Base-by-base conservation (phyloP, 2,113 vertebrate species). In the Paramisgurnus dabryanus region DNA sequence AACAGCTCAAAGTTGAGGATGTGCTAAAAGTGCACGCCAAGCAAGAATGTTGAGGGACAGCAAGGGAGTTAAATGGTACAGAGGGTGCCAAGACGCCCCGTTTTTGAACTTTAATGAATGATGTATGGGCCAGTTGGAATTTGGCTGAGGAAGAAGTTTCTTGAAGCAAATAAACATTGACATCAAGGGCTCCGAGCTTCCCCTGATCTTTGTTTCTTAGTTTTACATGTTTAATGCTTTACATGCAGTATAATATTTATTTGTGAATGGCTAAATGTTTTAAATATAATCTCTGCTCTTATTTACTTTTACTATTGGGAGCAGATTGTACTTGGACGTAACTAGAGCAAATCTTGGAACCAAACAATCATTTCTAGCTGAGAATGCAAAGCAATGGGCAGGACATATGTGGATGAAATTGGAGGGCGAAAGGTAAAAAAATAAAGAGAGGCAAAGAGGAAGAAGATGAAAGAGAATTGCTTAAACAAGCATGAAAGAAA, bases 71-170 rank as follows among this genome's bases (percentile, higher is more conserved):
- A 27, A 71, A 71, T 57, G 57, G 53, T 73, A 41, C 6, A 4
- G 4, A 22, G 18, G 40, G 41, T 22, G 57, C 43, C 57, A 63
- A 61, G n/a, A 27, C 41, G 34, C 58, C 58, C 58, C 18, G 13
- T n/a, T 61, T 75, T 75, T 75, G 72, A 75, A 47, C 57, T 75
- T 43, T 75, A 63, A 75, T 75, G 57, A 61, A 75, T 75, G 72
- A 75, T 75, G 57, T 63, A 75, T 75, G 41, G 72, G 45, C 39
- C 18, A 3, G 57, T 60, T 75, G 41, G 13, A 75, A 73, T 73
- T 43, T 75, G 72, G 55, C 18, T 61, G n/a, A 75, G 72, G 40
- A 75, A 47, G 58, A 63, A 63, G 40, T 75, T 49, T 75, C 72
- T 49, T 47, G n/a, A 60, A 15, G 12, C 57, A 63, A 34, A 75